These are phyloP conservation scores for Gulo gulo DNA, from an alignment of 2,113 vertebrate species.

Conservation along the genomic window DNA sequence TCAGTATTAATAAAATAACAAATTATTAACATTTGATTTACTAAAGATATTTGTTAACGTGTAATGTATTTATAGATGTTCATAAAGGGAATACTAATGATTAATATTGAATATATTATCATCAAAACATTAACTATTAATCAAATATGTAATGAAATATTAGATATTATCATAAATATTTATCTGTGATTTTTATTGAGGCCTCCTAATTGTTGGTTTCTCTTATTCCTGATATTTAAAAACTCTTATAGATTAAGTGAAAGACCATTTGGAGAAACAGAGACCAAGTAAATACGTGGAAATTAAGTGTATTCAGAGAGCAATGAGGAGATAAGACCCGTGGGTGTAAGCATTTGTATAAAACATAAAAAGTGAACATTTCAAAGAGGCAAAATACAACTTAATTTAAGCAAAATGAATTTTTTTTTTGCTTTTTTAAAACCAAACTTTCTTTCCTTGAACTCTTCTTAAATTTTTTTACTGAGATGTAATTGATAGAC, in stretches of 20 bases:
- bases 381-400: not conserved
- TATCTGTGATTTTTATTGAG: not conserved
- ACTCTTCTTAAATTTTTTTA: not conserved
- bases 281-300: not conserved
- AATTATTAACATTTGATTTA: not conserved
- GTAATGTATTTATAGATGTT: not conserved
- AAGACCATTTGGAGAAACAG: not conserved
- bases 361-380: conserved; percentile 24
- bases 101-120: not conserved
- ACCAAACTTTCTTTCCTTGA: not conserved
- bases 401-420: not conserved
- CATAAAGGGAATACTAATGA: not conserved
- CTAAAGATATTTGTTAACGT: not conserved
- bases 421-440: not conserved
- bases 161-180: not conserved
- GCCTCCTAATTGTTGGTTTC: not conserved
- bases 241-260: not conserved
- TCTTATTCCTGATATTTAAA: not conserved
- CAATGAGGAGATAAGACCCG: not conserved
- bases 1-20: not conserved
- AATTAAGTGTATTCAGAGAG: not conserved
- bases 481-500: not conserved
- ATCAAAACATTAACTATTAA: not conserved
- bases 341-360: not conserved
- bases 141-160: not conserved